Percentiles rank a stretch among this genome's conserved stretches.
Evolutionary conservation across 2,797 vertebrate species (phyloP).

Genomic region (Morelia viridis): DNA sequence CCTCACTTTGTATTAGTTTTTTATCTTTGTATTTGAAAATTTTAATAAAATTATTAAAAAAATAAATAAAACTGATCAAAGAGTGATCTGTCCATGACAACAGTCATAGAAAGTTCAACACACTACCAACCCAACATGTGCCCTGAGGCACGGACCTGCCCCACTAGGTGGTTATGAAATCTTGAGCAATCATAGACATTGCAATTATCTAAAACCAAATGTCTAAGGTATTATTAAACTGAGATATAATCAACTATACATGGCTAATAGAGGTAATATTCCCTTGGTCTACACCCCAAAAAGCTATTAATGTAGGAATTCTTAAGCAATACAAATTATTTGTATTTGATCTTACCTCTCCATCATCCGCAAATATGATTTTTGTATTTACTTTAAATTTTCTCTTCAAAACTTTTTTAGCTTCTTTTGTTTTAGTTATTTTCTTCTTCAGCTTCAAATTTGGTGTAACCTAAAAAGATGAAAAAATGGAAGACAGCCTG

Average conservation of each 20-base stretch:
- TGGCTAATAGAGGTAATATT: neutral
- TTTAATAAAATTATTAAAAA: no score
- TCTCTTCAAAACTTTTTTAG: conserved; percentile 90
- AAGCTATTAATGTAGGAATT: neutral
- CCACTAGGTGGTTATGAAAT: no score
- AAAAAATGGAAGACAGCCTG: neutral
- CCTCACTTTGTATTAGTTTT: no score
- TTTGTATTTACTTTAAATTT: conserved; percentile 95
- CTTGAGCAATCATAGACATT: no score
- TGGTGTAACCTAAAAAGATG: conserved; percentile 62
- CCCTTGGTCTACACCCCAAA: neutral
- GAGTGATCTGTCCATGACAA: no score
- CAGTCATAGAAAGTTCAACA: no score
- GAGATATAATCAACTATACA: neutral
- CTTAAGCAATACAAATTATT: neutral
- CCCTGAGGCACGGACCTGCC: neutral
- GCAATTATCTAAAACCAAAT: no score
- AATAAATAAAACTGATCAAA: no score
- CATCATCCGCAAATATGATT: conserved; percentile 87
- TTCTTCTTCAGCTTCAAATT: conserved; percentile 78
- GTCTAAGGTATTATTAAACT: neutral
- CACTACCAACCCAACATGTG: no score
- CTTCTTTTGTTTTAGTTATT: conserved; percentile 85
- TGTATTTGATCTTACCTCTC: conserved; percentile 75
- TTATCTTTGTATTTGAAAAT: no score